Base-by-base conservation (phyloP, 2,113 vertebrate genomes). In the Entelurus aequoreus region DNA sequence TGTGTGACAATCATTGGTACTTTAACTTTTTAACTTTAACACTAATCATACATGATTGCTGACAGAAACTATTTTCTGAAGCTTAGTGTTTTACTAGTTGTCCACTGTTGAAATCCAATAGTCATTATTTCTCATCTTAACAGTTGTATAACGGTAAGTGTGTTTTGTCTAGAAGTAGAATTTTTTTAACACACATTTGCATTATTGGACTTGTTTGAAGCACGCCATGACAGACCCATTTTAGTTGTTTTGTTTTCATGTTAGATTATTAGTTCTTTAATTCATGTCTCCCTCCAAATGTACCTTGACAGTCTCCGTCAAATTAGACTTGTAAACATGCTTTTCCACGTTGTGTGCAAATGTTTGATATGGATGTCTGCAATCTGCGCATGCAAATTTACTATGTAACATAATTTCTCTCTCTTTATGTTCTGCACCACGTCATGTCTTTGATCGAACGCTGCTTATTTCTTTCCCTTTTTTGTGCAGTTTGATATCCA, bases 241-340 rank as follows among this genome's bases (percentile, higher is more conserved):
- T 21, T 14, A 46, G 51, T 36, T 46, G 3, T 46, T 21, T 14
- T 50, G 57, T 36, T 46, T 11, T 46, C 7, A 21, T 51, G 12
- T 52, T 36, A 19, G 57, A 14, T 5, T 51, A 16, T 68, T 36
- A 12, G 10, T 38, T 67, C 14, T 15, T 54, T 36, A 13, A 55
- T n/a, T 44, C 54, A 15, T n/a, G 4, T 6, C 44, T 48, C 13
- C 1, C 1, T 63, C 40, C 36, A 16, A 49, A 13, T 19, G 9
- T 15, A 69, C 47, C 6, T 64, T 51, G 16, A 40, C n/a, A 14
- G 38, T 14, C 40, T 52, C 13, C n/a, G 6, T 58, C 12, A 35
- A 64, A 48, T 10, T 14, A 7, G n/a, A 48, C 47, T 46, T 55
- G 36, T 60, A 49, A 50, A 61, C 42, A 11, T 53, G 6, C 50